These are phyloP conservation scores for Protobothrops flavoviridis DNA, from an alignment of 2,113 vertebrate genomes.

Conservation along the genomic window DNA sequence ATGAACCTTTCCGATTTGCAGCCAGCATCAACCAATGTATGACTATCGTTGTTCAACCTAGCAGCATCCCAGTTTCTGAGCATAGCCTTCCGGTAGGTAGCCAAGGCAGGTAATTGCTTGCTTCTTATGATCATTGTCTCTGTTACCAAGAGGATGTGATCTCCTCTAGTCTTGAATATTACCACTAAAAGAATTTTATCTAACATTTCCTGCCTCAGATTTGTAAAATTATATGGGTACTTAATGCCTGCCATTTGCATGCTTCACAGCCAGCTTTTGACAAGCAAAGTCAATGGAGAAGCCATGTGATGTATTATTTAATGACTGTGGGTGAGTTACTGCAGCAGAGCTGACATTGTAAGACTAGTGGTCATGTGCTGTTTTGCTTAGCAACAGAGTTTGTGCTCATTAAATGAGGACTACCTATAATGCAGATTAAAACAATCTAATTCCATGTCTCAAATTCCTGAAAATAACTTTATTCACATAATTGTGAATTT, in stretches of 20 bases:
- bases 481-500: background rate
- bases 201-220: background rate
- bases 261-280: background rate
- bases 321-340: background rate
- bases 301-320: background rate
- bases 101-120: no score
- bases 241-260: background rate
- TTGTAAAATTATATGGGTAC: background rate
- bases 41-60: conserved; percentile 83
- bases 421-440: background rate
- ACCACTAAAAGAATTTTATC: background rate
- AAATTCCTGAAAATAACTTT: background rate
- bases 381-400: background rate
- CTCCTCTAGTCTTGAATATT: background rate
- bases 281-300: background rate
- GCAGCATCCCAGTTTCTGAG: conserved; percentile 94
- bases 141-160: background rate
- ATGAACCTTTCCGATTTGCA: conserved; percentile 88
- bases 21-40: conserved; percentile 85
- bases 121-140: background rate
- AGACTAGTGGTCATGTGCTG: background rate
- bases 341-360: background rate
- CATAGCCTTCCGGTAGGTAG: conserved; percentile 80
- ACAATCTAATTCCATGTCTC: background rate
- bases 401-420: background rate